Base-by-base conservation (phyloP, 2,888 invertebrate genomes). In the Deilephila porcellus region DNA sequence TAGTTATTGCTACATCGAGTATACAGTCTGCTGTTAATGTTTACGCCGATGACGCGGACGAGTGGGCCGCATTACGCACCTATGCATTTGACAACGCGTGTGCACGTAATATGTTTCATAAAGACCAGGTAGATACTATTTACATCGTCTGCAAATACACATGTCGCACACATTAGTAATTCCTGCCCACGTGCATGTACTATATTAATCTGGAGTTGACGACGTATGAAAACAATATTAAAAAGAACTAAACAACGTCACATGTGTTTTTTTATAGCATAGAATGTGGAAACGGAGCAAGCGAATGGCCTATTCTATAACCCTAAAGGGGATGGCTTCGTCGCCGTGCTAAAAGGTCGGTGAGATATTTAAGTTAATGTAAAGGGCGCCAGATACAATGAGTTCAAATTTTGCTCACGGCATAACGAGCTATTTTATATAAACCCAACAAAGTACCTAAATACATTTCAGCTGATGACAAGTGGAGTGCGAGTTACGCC, bases 1-100 rank as follows among this genome's bases (percentile, higher is more conserved):
- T 14, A 45, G 37, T 20, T 37, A 45, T 45, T 14, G 45, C 37
- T 64, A 45, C 64, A 64, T 37, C 20, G 45, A 11, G 20, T 20
- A 45, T 14, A 20, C 37, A 37, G 37, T 37, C 37, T 17, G 19
- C 37, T 64, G 37, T 7, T 45, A 37, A 64, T 64, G 64, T 64
- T 64, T 45, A 64, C 64, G 20, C n/a, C 45, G 20, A 64, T 64
- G 64, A 64, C 4, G 14, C 45, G 64, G 14, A 20, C 37, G 64
- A 64, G 64, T 64, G 37, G 45, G 64, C 64, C 14, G 64, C 20
- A 19, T 64, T 45, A 64, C 45, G 45, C 64, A 20, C 37, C n/a
- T 37, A 20, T 64, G 64, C 64, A 64, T 64, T 64, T 64, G 45
- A 45, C 64, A 45, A 64, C 64, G 64, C 20, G 64, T 37, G 37